Percentiles rank a stretch among this genome's conserved stretches.
Conservation (phyloP, 2,888 invertebrate genomes). For the Sclerodermus sp. region DNA sequence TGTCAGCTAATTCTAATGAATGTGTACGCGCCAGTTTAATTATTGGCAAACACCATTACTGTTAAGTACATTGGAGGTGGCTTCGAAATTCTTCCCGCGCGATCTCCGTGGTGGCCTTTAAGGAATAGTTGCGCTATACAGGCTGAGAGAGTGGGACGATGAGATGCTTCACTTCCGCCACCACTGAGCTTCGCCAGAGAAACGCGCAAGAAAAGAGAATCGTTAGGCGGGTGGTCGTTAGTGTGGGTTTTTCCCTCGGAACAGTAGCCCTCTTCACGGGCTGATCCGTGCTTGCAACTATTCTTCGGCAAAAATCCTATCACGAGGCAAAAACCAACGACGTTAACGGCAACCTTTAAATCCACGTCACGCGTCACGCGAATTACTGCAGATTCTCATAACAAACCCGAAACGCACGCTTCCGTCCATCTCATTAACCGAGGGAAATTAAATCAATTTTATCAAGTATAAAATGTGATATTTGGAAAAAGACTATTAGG, state of each 20-base stretch:
- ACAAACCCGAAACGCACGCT: no score
- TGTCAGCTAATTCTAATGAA: no score
- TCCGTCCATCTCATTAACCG: no score
- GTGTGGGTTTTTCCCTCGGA: conserved; percentile 23
- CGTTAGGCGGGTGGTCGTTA: conserved; percentile 37
- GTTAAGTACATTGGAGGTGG: no score
- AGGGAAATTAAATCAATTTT: no score
- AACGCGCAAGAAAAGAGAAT: conserved; percentile 31
- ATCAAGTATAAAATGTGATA: no score
- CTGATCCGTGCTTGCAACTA: background rate
- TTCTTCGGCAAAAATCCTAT: background rate
- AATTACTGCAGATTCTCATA: background rate
- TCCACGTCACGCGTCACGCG: background rate
- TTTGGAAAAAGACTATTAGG: no score
- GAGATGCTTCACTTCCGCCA: conserved; percentile 7
- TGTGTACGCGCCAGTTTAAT: no score
- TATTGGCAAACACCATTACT: no score
- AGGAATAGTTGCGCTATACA: no score
- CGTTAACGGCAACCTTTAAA: background rate
- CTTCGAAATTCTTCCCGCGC: no score
- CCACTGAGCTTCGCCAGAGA: conserved; percentile 12
- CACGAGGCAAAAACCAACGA: background rate
- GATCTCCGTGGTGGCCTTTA: no score
- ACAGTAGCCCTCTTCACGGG: background rate
- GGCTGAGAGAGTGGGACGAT: background rate